Evolutionary conservation across 2,113 vertebrate species (phyloP), one percentile per base, ranked within the genome.

Genomic region (Serilophus lunatus): DNA sequence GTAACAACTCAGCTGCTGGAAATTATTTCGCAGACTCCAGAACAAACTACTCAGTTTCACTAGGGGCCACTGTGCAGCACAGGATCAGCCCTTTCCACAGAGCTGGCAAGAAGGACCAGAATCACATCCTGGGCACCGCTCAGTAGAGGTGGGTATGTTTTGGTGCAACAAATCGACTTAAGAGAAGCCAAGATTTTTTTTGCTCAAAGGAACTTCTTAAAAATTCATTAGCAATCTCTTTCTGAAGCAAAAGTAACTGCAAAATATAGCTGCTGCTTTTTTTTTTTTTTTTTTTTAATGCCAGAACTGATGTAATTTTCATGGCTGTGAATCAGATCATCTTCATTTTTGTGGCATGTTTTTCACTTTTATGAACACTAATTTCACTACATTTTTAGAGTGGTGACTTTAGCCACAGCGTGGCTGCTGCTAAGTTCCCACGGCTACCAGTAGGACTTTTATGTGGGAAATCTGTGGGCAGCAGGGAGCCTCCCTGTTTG

Each of bases 391-490:
- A 88, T 95, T 96, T 96, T 92, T 65, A 56, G 70, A 96, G 94
- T 26, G 82, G 93, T 94, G 94, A 94, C 87, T 96, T 85, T 85
- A 95, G 95, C 96, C 95, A 91, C 95, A 95, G 94, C 66, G 50
- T 96, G 94, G 91, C 94, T 96, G 95, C 94, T 95, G 89, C 63
- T 76, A 86, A 95, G 94, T 97, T 97, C 94, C 95, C 94, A 96
- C 94, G 95, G 87, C 95, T 96, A 96, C 95, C 95, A 97, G 96
- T 95, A 97, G 93, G 95, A 95, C 96, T 97, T 97, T 96, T 91
- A 96, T 97, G 95, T 97, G 96, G 96, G 96, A 97, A 96, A 95
- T 96, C 96, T 96, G 94, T 97, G 96, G 94, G 96, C 96, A 97
- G 94, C 93, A 86, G 95, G 96, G 96, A 97, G 95, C 91, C 96